Evolutionary conservation across 1,140 invertebrate species (phyloP).

Genomic region (Brachionus plicatilis): DNA sequence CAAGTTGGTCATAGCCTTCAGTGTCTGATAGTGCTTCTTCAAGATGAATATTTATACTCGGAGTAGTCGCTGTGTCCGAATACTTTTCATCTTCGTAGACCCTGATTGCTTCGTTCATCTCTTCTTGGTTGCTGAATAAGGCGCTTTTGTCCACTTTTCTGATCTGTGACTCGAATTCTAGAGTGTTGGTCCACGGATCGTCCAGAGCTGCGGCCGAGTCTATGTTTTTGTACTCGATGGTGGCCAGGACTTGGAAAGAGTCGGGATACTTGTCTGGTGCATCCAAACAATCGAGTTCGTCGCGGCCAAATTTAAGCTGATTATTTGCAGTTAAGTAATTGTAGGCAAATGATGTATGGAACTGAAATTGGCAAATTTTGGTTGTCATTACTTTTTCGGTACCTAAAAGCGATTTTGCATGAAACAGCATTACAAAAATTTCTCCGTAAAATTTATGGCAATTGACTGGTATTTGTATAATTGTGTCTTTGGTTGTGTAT

Average conservation of each 20-base stretch:
- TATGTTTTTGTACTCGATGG: slow-evolving; percentile 29
- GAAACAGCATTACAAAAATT: slow-evolving; percentile 10
- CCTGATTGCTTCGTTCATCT: neutral
- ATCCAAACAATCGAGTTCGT: slow-evolving; percentile 29
- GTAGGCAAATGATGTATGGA: slow-evolving; percentile 24
- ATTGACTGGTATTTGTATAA: slow-evolving; percentile 34
- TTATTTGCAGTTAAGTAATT: neutral
- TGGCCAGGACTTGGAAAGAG: neutral
- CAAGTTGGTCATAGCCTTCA: neutral
- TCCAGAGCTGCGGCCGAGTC: neutral
- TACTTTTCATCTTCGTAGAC: neutral
- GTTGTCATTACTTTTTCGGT: slow-evolving; percentile 34
- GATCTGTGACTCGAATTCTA: neutral
- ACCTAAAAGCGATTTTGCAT: slow-evolving; percentile 21
- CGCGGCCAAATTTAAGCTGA: neutral
- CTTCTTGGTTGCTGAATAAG: neutral
- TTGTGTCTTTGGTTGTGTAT: slow-evolving; percentile 17
- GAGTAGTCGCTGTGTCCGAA: neutral
- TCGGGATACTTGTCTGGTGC: slow-evolving; percentile 29
- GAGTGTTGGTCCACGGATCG: slow-evolving; percentile 16
- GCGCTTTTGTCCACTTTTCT: neutral
- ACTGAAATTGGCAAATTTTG: slow-evolving; percentile 37
- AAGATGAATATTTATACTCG: neutral
- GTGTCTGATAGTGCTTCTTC: neutral
- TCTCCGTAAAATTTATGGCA: slow-evolving; percentile 40